phyloP scores from a whole-genome alignment of 2,888 invertebrate species.

The Eilema griseolum region DNA sequence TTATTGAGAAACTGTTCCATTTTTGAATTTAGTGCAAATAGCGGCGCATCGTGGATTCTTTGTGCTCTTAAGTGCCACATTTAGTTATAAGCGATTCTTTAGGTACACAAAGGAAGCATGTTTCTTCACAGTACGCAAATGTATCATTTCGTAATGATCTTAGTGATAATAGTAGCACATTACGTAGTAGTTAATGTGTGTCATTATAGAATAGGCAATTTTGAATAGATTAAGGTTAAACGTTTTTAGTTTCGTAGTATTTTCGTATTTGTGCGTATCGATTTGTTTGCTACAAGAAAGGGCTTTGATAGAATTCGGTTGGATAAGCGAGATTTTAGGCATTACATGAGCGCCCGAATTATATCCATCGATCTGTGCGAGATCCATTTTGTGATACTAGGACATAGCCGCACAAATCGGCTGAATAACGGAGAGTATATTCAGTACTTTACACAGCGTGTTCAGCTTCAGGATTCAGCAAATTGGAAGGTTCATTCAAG shows the following conservation, averaged over 20 bases:
- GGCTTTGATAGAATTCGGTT: neutral
- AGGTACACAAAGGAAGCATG: slow-evolving; percentile 45
- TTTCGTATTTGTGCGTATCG: neutral
- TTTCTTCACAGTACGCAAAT: slow-evolving; percentile 38
- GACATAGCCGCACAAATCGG: neutral
- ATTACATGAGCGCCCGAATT: neutral
- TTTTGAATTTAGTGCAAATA: neutral
- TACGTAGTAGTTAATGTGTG: slow-evolving; percentile 47
- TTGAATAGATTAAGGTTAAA: slow-evolving; percentile 52
- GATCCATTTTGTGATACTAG: slow-evolving; percentile 2
- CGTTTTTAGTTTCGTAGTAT: slow-evolving; percentile 21
- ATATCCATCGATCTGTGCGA: neutral
- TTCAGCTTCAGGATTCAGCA: neutral
- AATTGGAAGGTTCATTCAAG: neutral
- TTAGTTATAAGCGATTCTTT: slow-evolving; percentile 7
- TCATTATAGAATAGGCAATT: slow-evolving; percentile 41
- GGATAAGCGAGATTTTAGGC: neutral
- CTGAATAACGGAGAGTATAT: neutral
- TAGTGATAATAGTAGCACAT: slow-evolving; percentile 42
- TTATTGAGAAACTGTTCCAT: neutral
- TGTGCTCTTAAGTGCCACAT: slow-evolving; percentile 16
- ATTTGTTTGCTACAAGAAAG: neutral
- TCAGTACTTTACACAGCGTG: neutral
- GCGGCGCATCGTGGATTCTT: neutral
- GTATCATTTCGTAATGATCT: slow-evolving; percentile 41